These are phyloP conservation scores for Champsocephalus gunnari DNA, from an alignment of 2,797 vertebrate species.

Conservation along the genomic window DNA sequence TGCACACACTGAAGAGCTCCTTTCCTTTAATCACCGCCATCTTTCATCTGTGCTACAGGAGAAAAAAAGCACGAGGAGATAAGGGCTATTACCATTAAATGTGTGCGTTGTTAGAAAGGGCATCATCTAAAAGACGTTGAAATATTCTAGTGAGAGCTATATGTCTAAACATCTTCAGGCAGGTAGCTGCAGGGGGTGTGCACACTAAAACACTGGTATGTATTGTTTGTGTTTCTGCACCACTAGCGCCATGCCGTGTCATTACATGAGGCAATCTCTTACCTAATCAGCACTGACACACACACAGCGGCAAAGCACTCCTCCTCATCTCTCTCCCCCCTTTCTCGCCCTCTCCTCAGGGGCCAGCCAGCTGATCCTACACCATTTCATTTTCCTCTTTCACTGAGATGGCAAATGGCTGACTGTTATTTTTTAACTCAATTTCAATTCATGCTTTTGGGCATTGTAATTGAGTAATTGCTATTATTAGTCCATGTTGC, in stretches of 20 bases:
- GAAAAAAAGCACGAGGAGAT: constrained; percentile 35
- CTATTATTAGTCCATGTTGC: constrained; percentile 42
- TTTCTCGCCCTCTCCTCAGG: constrained; percentile 75
- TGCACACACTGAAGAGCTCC: constrained; percentile 55
- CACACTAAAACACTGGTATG: constrained; percentile 80
- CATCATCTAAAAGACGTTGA: constrained; percentile 60
- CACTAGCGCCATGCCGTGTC: constrained; percentile 83
- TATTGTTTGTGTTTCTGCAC: constrained; percentile 80
- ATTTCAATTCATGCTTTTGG: constrained; percentile 44
- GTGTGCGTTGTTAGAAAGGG: constrained; percentile 23
- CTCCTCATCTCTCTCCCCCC: constrained; percentile 41
- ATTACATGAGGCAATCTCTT: constrained; percentile 88
- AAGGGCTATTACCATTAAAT: constrained; percentile 58
- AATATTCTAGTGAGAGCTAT: constrained; percentile 61
- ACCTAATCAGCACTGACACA: constrained; percentile 85
- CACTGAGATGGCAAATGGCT: constrained; percentile 77
- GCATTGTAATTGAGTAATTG: constrained; percentile 38
- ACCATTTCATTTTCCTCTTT: constrained; percentile 85
- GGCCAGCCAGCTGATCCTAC: constrained; percentile 82
- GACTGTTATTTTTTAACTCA: constrained; percentile 60
- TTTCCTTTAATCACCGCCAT: constrained; percentile 75
- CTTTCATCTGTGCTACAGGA: constrained; percentile 63
- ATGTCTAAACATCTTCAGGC: constrained; percentile 76
- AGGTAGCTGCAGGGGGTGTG: constrained; percentile 71
- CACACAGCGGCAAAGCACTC: constrained; percentile 68